Evolutionary conservation across 2,888 invertebrate genomes (phyloP).

Genomic region (Nemotelus nigrinus): DNA sequence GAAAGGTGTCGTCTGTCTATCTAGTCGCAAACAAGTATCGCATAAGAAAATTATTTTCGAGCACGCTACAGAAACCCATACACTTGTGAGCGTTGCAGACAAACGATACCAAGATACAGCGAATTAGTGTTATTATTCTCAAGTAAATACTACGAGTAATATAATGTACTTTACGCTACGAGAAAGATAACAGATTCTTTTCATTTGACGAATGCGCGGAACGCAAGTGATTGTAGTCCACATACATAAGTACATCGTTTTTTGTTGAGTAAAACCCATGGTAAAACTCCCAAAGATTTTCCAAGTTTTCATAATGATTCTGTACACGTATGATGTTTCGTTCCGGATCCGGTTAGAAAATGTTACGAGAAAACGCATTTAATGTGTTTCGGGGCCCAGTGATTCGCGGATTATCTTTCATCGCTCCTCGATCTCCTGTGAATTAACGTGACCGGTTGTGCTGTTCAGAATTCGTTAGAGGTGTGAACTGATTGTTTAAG

Average conservation of each 20-base stretch:
- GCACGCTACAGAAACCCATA: not conserved
- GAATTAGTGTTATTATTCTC: too few species aligned
- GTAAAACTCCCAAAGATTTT: too few species aligned
- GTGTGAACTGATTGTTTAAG: not conserved
- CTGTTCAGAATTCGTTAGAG: not conserved
- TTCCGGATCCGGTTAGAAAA: constrained; percentile 1
- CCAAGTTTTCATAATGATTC: too few species aligned
- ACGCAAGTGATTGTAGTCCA: too few species aligned
- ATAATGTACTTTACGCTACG: not conserved
- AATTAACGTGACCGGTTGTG: too few species aligned
- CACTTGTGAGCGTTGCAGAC: too few species aligned
- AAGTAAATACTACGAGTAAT: too few species aligned
- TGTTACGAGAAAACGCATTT: not conserved
- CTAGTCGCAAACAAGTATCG: not conserved
- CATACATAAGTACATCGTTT: too few species aligned
- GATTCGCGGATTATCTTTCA: not conserved
- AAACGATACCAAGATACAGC: too few species aligned
- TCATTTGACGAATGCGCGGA: constrained; percentile 18
- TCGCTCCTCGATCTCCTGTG: too few species aligned
- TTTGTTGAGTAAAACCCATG: too few species aligned
- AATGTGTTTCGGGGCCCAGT: not conserved
- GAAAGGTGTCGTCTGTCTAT: constrained; percentile 8
- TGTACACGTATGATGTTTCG: too few species aligned
- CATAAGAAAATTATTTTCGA: constrained; percentile 14
- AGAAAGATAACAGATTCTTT: not conserved